phyloP scores from a whole-genome alignment of 2,888 invertebrate genomes.

The Pheosia gnoma region DNA sequence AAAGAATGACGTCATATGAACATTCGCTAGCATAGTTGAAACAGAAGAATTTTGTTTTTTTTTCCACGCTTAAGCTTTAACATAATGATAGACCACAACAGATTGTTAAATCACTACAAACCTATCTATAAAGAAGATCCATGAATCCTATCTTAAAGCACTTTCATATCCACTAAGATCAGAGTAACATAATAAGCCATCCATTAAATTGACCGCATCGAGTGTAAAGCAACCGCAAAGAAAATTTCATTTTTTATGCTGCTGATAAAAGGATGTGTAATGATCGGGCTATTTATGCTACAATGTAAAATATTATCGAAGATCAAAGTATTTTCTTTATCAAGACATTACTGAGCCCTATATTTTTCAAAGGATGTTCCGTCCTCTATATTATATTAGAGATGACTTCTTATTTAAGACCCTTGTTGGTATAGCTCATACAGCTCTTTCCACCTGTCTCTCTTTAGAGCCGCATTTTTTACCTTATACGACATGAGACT shows the following conservation, averaged over 20 bases:
- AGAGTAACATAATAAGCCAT: background rate
- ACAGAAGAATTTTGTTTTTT: background rate
- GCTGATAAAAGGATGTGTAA: background rate
- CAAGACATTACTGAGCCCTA: no score
- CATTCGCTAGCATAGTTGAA: no score
- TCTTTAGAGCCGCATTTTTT: no score
- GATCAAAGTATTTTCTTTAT: no score
- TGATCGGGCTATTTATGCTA: background rate
- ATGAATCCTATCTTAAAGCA: background rate
- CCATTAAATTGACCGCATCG: background rate
- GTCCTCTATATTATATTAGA: no score
- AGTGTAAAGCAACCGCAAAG: background rate
- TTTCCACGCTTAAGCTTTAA: background rate
- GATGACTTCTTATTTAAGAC: no score
- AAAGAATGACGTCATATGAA: no score
- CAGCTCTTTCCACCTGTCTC: no score
- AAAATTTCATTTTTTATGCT: background rate
- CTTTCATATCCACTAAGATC: background rate
- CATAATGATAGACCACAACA: background rate
- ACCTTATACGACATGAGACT: no score
- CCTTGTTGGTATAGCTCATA: no score
- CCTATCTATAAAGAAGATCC: background rate
- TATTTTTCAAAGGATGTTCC: no score
- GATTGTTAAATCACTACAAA: background rate
- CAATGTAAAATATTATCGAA: background rate